Evolutionary conservation across 2,888 invertebrate genomes (phyloP).

Genomic region (Acronicta alni): DNA sequence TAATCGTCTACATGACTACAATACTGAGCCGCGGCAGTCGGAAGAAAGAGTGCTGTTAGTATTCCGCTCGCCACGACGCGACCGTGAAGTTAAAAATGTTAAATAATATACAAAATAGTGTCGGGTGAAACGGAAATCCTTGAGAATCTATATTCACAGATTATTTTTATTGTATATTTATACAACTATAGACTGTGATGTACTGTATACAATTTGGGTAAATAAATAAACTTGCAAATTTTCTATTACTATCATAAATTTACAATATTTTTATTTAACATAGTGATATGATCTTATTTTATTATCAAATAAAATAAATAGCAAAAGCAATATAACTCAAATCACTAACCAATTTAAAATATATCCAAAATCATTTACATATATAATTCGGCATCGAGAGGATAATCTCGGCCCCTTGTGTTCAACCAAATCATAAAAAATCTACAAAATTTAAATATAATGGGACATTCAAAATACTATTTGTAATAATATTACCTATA

Average conservation of each 20-base stretch:
- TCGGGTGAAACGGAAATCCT: conserved; percentile 43
- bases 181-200: conserved; percentile 68
- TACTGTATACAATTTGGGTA: conserved; percentile 59
- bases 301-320: conserved; percentile 61
- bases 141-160: conserved; percentile 36
- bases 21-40: conserved; percentile 19
- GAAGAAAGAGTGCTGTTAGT: neutral
- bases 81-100: conserved; percentile 35
- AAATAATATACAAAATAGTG: conserved; percentile 43
- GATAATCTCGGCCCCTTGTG: conserved; percentile 56
- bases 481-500: conserved; percentile 13
- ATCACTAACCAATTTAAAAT: conserved; percentile 66
- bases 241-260: conserved; percentile 63
- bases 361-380: conserved; percentile 54
- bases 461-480: conserved; percentile 18
- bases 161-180: conserved; percentile 42
- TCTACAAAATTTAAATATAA: conserved; percentile 26
- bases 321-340: conserved; percentile 62
- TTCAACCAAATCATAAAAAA: conserved; percentile 39
- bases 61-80: conserved; percentile 6
- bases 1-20: conserved; percentile 66
- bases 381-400: conserved; percentile 78
- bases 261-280: conserved; percentile 62
- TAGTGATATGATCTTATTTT: conserved; percentile 76
- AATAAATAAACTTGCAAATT: conserved; percentile 65